These are phyloP conservation scores for Leptinotarsa rubiginosa DNA, from an alignment of 2,888 invertebrate genomes.

Conservation along the genomic window DNA sequence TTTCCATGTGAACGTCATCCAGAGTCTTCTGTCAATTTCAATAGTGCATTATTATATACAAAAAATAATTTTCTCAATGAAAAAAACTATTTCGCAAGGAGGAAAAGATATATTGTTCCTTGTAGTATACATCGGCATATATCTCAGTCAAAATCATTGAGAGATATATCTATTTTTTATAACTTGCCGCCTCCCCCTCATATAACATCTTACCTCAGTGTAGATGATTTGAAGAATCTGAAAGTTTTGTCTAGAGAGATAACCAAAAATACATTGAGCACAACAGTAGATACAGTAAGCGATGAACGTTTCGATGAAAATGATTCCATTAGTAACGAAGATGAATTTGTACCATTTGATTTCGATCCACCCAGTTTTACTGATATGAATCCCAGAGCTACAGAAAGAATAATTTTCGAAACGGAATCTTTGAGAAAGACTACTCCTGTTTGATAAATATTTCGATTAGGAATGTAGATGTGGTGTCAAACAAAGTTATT, in stretches of 20 bases:
- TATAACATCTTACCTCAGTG: constrained; percentile 49
- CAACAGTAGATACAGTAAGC: constrained; percentile 70
- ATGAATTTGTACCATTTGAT: constrained; percentile 79
- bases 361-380: constrained; percentile 69
- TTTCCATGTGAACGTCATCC: constrained; percentile 68
- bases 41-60: constrained; percentile 62
- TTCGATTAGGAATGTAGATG: neutral
- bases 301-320: constrained; percentile 68
- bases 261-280: constrained; percentile 75
- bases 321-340: constrained; percentile 71
- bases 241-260: constrained; percentile 69
- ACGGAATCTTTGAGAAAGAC: constrained; percentile 71
- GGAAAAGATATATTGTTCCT: constrained; percentile 67
- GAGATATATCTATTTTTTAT: constrained; percentile 71
- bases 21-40: constrained; percentile 65
- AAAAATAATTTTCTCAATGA: constrained; percentile 64
- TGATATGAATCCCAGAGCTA: constrained; percentile 59
- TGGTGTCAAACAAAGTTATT: constrained; percentile 26
- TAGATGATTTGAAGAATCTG: constrained; percentile 46
- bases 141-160: constrained; percentile 69
- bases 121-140: constrained; percentile 71
- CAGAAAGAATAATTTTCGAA: constrained; percentile 65
- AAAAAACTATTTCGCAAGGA: constrained; percentile 75
- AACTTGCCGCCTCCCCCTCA: constrained; percentile 77
- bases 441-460: constrained; percentile 68